A percentile compares a stretch with the other conserved stretches of the same genome.
These are phyloP conservation scores for Otis tarda DNA, from an alignment of 2,113 vertebrate genomes.

Conservation along the genomic window DNA sequence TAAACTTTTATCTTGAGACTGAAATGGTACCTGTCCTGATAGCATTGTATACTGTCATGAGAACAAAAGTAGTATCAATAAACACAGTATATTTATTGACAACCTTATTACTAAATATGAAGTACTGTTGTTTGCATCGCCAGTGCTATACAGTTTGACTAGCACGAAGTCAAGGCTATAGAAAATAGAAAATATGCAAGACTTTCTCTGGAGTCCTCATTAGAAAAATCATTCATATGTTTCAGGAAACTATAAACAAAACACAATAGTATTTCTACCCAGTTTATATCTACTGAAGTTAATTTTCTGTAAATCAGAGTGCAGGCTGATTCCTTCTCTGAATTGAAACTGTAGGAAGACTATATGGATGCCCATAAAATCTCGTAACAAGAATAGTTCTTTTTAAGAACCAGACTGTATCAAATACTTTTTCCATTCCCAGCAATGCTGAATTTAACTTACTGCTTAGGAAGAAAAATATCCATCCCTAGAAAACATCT, in stretches of 20 bases:
- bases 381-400: neutral
- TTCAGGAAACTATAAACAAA: neutral
- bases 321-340: neutral
- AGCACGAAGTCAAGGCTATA: neutral
- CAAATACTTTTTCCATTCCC: neutral
- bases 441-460: neutral
- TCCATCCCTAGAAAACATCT: neutral
- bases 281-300: neutral
- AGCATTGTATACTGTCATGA: slow-evolving; percentile 92
- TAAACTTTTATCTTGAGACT: slow-evolving; percentile 90
- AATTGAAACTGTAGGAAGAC: neutral
- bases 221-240: neutral
- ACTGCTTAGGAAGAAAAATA: neutral
- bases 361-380: neutral
- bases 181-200: neutral
- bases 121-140: neutral
- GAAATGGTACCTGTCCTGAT: slow-evolving; percentile 96
- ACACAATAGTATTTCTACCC: neutral
- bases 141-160: neutral
- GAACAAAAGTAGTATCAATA: slow-evolving; percentile 30
- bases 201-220: neutral
- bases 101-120: neutral
- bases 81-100: neutral
- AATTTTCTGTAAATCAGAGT: neutral
- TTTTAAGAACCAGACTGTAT: neutral